phyloP scores from a whole-genome alignment of 2,113 vertebrate species.

The Ptyas mucosa region DNA sequence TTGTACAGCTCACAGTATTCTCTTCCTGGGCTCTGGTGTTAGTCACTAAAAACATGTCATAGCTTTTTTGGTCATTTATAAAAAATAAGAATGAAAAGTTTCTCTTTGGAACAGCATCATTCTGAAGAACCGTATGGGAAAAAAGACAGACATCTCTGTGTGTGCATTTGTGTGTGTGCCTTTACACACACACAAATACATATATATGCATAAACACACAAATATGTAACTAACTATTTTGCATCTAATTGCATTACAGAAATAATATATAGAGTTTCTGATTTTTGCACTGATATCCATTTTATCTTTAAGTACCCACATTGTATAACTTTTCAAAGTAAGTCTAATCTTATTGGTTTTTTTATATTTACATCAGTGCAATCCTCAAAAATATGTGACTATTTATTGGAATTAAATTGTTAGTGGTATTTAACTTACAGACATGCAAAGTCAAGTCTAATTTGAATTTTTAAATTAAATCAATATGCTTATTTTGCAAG shows the following conservation, averaged over 20 bases:
- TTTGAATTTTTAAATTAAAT: not conserved
- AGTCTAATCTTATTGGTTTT: not conserved
- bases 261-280: not conserved
- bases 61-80: not conserved
- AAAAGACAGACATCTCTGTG: not conserved
- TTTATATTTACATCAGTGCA: not conserved
- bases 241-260: not conserved
- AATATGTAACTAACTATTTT: not conserved
- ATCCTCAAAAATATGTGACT: not conserved
- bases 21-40: not conserved
- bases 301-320: not conserved
- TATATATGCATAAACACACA: not conserved
- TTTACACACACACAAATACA: not conserved
- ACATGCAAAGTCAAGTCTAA: not conserved
- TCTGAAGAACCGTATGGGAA: not conserved
- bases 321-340: not conserved
- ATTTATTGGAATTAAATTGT: not conserved
- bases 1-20: not conserved
- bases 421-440: not conserved
- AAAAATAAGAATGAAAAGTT: not conserved
- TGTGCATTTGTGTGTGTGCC: not conserved
- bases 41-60: rapidly evolving
- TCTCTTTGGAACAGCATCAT: not conserved
- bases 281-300: not conserved
- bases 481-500: not conserved